Conservation (phyloP, 2,888 invertebrate species). For the Listrodromus nycthemerus region DNA sequence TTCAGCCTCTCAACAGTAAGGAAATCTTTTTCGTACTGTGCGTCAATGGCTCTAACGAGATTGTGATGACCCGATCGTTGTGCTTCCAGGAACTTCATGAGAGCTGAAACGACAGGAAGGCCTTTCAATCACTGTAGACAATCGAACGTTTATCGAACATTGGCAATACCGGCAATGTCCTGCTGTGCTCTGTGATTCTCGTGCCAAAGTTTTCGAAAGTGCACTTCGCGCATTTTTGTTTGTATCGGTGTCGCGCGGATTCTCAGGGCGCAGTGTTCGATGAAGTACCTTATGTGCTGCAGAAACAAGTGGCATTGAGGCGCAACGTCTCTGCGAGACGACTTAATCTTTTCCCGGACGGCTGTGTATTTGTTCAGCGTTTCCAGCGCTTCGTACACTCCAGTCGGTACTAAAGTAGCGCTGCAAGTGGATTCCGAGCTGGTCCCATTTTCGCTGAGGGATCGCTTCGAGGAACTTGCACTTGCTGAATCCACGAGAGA, state of each 20-base stretch:
- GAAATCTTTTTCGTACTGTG: constrained; percentile 54
- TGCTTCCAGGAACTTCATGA: constrained; percentile 46
- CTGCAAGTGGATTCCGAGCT: constrained; percentile 37
- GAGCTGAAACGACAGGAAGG: constrained; percentile 39
- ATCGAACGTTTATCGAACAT: not conserved
- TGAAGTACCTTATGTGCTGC: constrained; percentile 61
- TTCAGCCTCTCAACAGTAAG: constrained; percentile 54
- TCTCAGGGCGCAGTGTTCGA: constrained; percentile 61
- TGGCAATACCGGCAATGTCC: constrained; percentile 56
- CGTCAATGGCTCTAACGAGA: constrained; percentile 45
- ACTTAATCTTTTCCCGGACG: constrained; percentile 49
- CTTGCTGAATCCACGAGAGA: not conserved
- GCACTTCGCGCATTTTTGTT: constrained; percentile 37
- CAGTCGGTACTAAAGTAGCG: not conserved
- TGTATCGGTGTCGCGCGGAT: constrained; percentile 44
- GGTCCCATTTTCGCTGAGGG: constrained; percentile 26
- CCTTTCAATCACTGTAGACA: not conserved
- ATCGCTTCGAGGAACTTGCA: constrained; percentile 8
- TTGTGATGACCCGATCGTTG: constrained; percentile 55
- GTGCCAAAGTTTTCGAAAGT: constrained; percentile 60
- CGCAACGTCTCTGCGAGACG: not conserved
- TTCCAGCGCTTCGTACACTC: constrained; percentile 41
- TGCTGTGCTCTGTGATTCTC: constrained; percentile 63
- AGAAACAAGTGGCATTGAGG: constrained; percentile 54
- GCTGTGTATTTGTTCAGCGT: constrained; percentile 28